Base-by-base conservation (phyloP, 30 jellyfish, hydroid and myxozoan species). In the Rhopilema esculentum region DNA sequence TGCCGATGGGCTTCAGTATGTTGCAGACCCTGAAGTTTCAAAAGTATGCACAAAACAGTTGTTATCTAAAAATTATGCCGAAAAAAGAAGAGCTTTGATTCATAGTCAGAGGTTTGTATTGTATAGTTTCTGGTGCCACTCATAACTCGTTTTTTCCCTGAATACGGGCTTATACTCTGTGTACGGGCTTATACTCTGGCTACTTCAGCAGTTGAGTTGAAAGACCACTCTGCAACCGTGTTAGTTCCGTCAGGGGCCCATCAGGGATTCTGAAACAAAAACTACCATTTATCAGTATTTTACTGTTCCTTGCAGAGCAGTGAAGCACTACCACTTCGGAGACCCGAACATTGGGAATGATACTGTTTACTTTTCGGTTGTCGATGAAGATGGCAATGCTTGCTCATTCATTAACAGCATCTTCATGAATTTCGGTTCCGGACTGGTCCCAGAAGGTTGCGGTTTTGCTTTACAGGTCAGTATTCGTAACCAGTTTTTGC, bases 361-460 rank as follows among this genome's bases (percentile, higher is more conserved):
- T 67, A 93, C 98, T 1, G 98, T 93, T 4, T 93, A 93, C 51
- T 93, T 93, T 64, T 86, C 98, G 0, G 96, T 93, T 21, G 97
- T 93, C 20, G 98, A 93, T 77, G 90, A 75, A 20, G 90, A 88
- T 30, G 98, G 98, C 28, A 93, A 93, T 80, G 98, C 98, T 1
- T 93, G 98, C 68, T 93, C 98, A 0, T 93, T 93, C 72, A 93
- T 93, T 70, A 93, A 93, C 70, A 93, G 98, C 33, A 88, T 93
- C 20, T 93, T 75, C 77, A 61, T 72, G 81, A 72, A 77, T 20
- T 88, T 82, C 73, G 98, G 98, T 16, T 82, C 96, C 15, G 98
- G 97, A 24, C 69, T 93, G 50, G 98, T 93, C 49, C 98, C 98
- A n/a, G 84, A 93, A 57, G 96, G 94, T 25, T 93, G 98, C 31